phyloP scores from a whole-genome alignment of 1,140 invertebrate genomes.

The Thalassaphorura encarpata region DNA sequence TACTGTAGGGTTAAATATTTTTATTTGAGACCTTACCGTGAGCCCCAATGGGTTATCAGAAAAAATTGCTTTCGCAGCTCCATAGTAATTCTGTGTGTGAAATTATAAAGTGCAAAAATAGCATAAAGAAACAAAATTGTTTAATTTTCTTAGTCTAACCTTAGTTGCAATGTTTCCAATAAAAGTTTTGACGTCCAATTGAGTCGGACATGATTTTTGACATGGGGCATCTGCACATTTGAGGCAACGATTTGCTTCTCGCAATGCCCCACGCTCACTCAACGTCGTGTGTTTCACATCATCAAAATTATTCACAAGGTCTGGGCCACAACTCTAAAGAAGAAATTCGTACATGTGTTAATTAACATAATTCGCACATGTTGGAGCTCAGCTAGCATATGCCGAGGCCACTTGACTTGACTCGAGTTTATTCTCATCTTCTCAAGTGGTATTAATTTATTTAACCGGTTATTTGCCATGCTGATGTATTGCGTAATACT shows the following conservation, averaged over 20 bases:
- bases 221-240: slow-evolving; percentile 98
- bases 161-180: slow-evolving; percentile 94
- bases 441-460: no score
- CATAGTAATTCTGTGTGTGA: slow-evolving; percentile 83
- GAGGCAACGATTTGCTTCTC: slow-evolving; percentile 81
- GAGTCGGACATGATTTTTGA: slow-evolving; percentile 96
- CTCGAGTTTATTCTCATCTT: no score
- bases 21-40: no score
- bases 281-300: slow-evolving; percentile 96
- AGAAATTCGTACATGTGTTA: no score
- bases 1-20: no score
- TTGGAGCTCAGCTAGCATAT: no score
- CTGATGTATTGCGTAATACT: no score
- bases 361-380: background rate
- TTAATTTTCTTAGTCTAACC: slow-evolving; percentile 42
- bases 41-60: slow-evolving; percentile 94
- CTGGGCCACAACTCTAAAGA: slow-evolving; percentile 52
- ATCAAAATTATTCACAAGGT: slow-evolving; percentile 83
- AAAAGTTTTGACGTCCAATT: slow-evolving; percentile 92
- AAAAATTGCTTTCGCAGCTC: slow-evolving; percentile 89
- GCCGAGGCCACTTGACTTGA: no score
- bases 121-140: background rate
- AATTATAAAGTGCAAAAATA: slow-evolving; percentile 6
- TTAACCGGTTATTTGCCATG: no score
- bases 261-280: slow-evolving; percentile 83